A percentile compares a stretch with the other conserved stretches of the same genome.
phyloP scores from a whole-genome alignment of 1,140 invertebrate species.

The Drosophila repleta region DNA sequence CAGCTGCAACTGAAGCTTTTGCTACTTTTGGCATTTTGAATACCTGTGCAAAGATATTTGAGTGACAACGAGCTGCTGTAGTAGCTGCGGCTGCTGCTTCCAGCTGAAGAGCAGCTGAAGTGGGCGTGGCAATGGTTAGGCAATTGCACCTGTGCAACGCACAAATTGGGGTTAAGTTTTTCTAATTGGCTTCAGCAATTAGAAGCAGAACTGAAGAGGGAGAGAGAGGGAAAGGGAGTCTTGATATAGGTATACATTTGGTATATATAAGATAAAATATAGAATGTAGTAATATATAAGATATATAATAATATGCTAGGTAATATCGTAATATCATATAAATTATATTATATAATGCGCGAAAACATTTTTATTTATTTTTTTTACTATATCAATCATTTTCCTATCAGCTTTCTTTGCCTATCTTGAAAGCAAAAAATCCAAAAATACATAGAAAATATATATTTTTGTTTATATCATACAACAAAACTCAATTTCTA shows the following conservation, averaged over 20 bases:
- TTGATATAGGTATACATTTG: background rate
- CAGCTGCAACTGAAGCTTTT: constrained; percentile 10
- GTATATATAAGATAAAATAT: no score
- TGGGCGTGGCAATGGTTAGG: background rate
- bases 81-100: background rate
- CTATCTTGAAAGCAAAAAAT: no score
- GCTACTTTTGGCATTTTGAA: constrained; percentile 25
- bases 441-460: no score
- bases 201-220: constrained; percentile 62
- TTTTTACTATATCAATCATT: no score
- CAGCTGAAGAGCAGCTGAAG: background rate
- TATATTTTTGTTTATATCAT: no score
- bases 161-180: constrained; percentile 75
- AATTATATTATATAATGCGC: no score
- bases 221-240: constrained; percentile 10
- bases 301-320: no score
- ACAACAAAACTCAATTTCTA: no score
- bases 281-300: no score
- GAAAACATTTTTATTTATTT: no score
- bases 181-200: constrained; percentile 78
- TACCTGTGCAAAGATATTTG: constrained; percentile 50
- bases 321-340: no score
- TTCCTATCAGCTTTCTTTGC: background rate
- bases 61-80: constrained; percentile 55
- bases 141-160: constrained; percentile 16